These are phyloP conservation scores for Willowsia nigromaculata DNA, from an alignment of 2,888 invertebrate species.

Conservation along the genomic window DNA sequence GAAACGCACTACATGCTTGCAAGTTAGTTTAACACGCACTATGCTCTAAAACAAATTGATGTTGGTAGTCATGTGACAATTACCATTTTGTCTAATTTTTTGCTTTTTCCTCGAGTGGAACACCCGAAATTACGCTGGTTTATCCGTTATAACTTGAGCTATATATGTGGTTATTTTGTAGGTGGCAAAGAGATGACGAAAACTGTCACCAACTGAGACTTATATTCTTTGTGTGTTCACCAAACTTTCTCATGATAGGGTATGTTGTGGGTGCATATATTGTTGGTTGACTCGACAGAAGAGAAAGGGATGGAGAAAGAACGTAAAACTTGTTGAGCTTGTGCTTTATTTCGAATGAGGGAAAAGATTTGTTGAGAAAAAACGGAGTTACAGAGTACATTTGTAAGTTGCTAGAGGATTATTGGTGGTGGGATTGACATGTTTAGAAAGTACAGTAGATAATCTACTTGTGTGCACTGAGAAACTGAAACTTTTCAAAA, in stretches of 20 bases:
- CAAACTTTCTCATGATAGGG: background rate
- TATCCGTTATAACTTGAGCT: background rate
- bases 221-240: background rate
- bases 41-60: constrained; percentile 2
- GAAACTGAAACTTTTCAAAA: background rate
- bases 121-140: background rate
- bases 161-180: background rate
- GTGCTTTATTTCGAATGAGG: background rate
- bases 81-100: background rate
- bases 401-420: background rate
- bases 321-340: constrained; percentile 27
- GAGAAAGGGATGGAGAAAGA: background rate
- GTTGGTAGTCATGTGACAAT: constrained; percentile 37
- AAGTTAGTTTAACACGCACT: background rate
- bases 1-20: too few species aligned
- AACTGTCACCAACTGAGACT: background rate
- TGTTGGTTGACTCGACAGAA: background rate
- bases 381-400: too few species aligned
- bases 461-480: background rate
- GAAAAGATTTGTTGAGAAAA: too few species aligned
- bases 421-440: background rate
- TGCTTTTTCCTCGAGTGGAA: background rate
- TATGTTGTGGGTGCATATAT: too few species aligned
- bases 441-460: background rate
- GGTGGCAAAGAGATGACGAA: background rate